Evolutionary conservation across 2,797 vertebrate genomes (phyloP).

Genomic region (Chaetophractus vellerosus): DNA sequence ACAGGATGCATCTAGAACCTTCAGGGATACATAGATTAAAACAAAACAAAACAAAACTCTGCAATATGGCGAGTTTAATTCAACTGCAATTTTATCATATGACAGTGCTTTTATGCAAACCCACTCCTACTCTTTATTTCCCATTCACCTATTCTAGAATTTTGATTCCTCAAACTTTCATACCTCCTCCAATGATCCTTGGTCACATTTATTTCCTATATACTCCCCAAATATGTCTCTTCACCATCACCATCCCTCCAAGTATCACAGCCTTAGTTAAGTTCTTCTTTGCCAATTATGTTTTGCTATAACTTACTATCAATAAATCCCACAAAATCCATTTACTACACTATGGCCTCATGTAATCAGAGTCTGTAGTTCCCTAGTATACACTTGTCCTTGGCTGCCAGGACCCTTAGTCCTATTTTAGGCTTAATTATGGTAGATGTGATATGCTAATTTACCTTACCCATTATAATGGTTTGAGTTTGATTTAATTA

Average conservation of each 20-base stretch:
- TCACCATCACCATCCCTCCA: background rate
- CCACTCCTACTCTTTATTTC: background rate
- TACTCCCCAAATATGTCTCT: background rate
- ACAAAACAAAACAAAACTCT: background rate
- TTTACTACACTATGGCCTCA: background rate
- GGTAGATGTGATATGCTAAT: background rate
- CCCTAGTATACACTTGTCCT: background rate
- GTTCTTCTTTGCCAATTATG: background rate
- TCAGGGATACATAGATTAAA: too few species aligned
- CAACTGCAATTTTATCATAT: background rate
- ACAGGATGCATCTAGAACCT: background rate
- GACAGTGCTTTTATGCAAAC: background rate
- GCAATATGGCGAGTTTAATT: background rate
- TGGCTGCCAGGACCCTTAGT: background rate
- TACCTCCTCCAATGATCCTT: background rate
- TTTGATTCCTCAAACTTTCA: too few species aligned
- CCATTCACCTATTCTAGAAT: background rate
- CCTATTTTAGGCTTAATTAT: constrained; percentile 59
- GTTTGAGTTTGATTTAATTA: too few species aligned
- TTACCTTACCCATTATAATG: background rate
- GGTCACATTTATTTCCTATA: background rate
- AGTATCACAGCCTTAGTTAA: background rate
- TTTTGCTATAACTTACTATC: background rate
- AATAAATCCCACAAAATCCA: background rate
- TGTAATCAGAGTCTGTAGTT: background rate